These are phyloP conservation scores for Hirundo rustica DNA, from an alignment of 2,797 vertebrate species.

Conservation along the genomic window DNA sequence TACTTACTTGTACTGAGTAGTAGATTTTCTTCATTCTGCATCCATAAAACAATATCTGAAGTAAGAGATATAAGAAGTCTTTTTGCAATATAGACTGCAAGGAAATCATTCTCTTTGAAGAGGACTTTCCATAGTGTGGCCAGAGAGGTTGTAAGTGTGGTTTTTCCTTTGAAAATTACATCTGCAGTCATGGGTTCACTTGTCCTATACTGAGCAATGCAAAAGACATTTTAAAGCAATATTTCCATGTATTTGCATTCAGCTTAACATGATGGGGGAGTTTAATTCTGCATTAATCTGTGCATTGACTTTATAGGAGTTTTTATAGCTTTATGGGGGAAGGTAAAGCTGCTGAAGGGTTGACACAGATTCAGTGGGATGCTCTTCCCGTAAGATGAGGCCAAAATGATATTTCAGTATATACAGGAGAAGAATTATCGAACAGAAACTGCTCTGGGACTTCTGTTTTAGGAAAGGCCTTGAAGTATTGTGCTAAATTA, in stretches of 20 bases:
- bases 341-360: not conserved
- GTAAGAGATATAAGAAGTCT: not conserved
- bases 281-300: not conserved
- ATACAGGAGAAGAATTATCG: not conserved
- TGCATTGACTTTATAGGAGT: not conserved
- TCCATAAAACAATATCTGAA: not conserved
- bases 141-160: not conserved
- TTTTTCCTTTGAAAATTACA: conserved; percentile 31
- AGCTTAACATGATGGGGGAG: not conserved
- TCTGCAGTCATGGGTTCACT: not conserved
- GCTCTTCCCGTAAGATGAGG: not conserved
- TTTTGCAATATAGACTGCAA: not conserved
- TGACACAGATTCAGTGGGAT: not conserved
- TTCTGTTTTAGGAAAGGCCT: not conserved
- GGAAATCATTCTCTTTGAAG: not conserved
- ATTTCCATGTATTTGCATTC: conserved; percentile 19
- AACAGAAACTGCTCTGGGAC: not conserved
- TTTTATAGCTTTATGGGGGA: not conserved
- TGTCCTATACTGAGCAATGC: not conserved
- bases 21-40: not conserved
- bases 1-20: not conserved
- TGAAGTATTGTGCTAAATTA: not conserved
- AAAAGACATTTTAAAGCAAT: conserved; percentile 14
- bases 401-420: not conserved
- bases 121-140: not conserved